Base-by-base conservation (phyloP, 2,797 vertebrate genomes). In the Takifugu rubripes region DNA sequence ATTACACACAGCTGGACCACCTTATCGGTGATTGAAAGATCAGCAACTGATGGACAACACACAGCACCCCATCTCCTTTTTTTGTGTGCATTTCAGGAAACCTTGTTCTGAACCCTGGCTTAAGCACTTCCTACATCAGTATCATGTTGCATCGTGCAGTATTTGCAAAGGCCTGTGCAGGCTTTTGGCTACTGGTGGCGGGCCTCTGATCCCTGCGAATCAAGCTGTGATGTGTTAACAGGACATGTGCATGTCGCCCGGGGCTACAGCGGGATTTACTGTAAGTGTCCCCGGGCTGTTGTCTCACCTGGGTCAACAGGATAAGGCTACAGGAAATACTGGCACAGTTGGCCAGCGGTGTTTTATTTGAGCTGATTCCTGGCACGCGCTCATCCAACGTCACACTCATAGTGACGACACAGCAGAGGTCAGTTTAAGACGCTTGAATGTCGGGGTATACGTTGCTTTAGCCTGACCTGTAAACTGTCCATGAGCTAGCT, bases 271-370 rank as follows among this genome's bases (percentile, higher is more conserved):
- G 72, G 70, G 73, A 79, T 77, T 83, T 82, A 40, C 36, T 40
- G 36, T 40, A 78, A 84, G 75, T 77, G 65, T 81, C 77, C 82
- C 77, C 71, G 75, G 81, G 82, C 66, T 83, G 84, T 85, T 81
- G 72, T 78, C 77, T 75, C 58, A 77, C 79, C 69, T 16, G 33
- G 84, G 84, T 86, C 85, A 87, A 78, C 78, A 80, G 84, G 82
- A 88, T 84, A 79, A 82, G 79, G 78, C 72, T 76, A 80, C 60
- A 33, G 59, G 48, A 64, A 79, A 68, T 53, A 70, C 25, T 42
- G 61, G 72, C 61, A 44, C 43, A 17, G 36, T 40, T 40, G 36
- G 36, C 11, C 3, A 12, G 36, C 11, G 36, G 36, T 14, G 36
- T 40, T 40, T 15, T 14, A 12, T 70, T 70, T 76, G 75, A 83